Conservation (phyloP, 2,797 vertebrate genomes). For the Sebastes glaucus region DNA sequence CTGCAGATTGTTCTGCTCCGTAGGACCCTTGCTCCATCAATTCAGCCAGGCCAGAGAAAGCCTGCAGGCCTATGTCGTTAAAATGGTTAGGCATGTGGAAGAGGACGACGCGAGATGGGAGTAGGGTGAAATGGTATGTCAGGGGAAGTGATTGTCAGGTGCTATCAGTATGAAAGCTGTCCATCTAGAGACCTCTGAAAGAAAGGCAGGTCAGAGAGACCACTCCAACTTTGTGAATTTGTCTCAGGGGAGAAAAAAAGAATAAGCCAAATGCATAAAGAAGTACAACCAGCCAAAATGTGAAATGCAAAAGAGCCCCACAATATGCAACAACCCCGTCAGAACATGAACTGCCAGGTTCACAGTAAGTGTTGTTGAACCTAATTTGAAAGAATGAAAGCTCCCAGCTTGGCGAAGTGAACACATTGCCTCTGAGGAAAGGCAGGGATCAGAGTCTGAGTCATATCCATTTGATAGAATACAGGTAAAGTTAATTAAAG, state of each 20-base stretch:
- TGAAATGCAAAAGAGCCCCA: neutral
- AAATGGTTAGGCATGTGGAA: conserved; percentile 93
- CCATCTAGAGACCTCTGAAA: conserved; percentile 39
- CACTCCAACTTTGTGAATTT: conserved; percentile 4
- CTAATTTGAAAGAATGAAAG: conserved; percentile 56
- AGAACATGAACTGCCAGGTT: conserved; percentile 19
- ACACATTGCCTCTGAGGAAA: conserved; percentile 21
- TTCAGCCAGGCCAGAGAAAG: conserved; percentile 67
- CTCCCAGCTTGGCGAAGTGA: conserved; percentile 27
- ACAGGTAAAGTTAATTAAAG: conserved; percentile 33
- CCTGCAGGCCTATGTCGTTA: conserved; percentile 88
- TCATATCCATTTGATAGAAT: conserved; percentile 22
- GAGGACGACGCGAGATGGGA: conserved; percentile 82
- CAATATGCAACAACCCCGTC: neutral
- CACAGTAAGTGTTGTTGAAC: conserved; percentile 49
- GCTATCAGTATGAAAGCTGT: conserved; percentile 71
- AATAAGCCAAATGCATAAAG: neutral
- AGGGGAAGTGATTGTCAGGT: conserved; percentile 76
- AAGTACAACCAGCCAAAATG: neutral
- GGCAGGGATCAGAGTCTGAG: conserved; percentile 34
- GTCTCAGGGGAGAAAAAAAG: neutral
- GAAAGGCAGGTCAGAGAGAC: conserved; percentile 36
- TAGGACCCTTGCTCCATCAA: conserved; percentile 67
- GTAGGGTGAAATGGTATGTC: conserved; percentile 75
- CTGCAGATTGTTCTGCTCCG: conserved; percentile 58